Evolutionary conservation across 2,888 invertebrate species (phyloP).

Genomic region (Nephrocerus scutellatus): DNA sequence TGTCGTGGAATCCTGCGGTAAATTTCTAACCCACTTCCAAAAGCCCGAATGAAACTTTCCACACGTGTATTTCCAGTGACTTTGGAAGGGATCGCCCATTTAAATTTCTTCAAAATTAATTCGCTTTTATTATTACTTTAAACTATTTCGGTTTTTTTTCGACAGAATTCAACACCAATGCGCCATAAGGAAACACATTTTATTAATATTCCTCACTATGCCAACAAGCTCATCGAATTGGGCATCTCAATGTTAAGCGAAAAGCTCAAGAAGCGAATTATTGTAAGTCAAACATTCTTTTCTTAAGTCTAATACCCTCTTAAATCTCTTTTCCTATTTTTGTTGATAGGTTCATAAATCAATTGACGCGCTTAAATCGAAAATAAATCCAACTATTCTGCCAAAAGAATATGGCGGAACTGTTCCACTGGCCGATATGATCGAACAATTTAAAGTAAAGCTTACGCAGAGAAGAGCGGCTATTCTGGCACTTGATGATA

Average conservation of each 20-base stretch:
- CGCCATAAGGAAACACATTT: conserved; percentile 84
- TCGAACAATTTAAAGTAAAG: conserved; percentile 63
- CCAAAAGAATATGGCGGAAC: conserved; percentile 87
- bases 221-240: conserved; percentile 75
- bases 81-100: too few species aligned
- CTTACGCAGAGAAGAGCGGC: conserved; percentile 58
- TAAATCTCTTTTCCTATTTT: conserved; percentile 1
- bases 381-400: conserved; percentile 66
- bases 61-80: too few species aligned
- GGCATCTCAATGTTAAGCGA: conserved; percentile 74
- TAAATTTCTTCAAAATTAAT: too few species aligned
- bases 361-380: conserved; percentile 62
- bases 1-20: too few species aligned
- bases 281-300: conserved; percentile 52
- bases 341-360: conserved; percentile 63
- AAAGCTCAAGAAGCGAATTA: conserved; percentile 72
- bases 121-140: not conserved
- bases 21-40: too few species aligned
- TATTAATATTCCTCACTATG: conserved; percentile 74
- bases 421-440: conserved; percentile 72
- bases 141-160: conserved; percentile 11
- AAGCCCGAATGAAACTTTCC: too few species aligned
- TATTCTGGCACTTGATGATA: conserved; percentile 65
- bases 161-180: conserved; percentile 80
- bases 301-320: not conserved